Evolutionary conservation across 2,797 vertebrate genomes (phyloP).

Genomic region (Sarcoramphus papa): DNA sequence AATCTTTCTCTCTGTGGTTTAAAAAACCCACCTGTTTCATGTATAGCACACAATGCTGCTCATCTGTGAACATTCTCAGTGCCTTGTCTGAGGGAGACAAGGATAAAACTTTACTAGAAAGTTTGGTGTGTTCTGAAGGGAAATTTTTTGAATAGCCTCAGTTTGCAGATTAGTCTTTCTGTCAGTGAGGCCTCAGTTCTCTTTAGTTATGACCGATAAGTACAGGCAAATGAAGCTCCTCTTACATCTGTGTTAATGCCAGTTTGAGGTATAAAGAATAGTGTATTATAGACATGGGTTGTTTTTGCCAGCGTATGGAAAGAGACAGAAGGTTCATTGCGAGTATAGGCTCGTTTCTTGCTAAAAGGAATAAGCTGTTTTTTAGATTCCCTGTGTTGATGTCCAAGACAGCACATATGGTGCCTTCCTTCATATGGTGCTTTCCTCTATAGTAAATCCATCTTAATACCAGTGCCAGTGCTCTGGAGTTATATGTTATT

Average conservation of each 20-base stretch:
- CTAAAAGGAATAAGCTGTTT: not conserved
- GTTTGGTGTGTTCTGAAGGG: not conserved
- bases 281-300: not conserved
- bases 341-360: not conserved
- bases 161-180: not conserved
- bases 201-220: not conserved
- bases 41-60: not conserved
- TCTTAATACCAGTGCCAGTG: not conserved
- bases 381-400: not conserved
- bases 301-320: not conserved
- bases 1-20: not conserved
- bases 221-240: not conserved
- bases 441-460: not conserved
- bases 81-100: not conserved
- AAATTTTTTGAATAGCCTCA: not conserved
- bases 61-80: not conserved
- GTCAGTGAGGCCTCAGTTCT: not conserved
- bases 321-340: not conserved
- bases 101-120: not conserved
- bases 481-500: not conserved
- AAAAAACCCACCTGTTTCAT: not conserved
- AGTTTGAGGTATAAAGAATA: not conserved
- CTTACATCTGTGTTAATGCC: not conserved
- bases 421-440: not conserved
- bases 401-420: not conserved